phyloP scores from a whole-genome alignment of 2,113 vertebrate genomes.

The Trogon melanurus region DNA sequence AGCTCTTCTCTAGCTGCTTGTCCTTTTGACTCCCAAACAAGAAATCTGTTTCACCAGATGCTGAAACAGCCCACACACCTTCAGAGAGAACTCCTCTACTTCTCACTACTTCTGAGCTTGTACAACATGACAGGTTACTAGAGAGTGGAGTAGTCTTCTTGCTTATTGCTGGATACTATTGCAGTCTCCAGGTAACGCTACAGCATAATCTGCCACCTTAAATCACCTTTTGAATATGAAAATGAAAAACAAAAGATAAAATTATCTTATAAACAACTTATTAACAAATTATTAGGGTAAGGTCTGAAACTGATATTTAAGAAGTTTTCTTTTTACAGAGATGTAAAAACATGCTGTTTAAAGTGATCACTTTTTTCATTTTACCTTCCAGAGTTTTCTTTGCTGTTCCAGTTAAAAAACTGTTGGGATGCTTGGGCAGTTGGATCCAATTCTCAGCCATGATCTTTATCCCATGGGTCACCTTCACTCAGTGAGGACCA shows the following conservation, averaged over 20 bases:
- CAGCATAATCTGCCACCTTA: not conserved
- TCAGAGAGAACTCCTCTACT: not conserved
- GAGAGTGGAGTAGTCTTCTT: not conserved
- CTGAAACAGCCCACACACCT: not conserved
- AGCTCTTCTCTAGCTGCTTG: not conserved
- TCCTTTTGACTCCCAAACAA: not conserved
- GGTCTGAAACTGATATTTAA: not conserved
- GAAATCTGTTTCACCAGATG: not conserved
- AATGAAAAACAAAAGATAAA: not conserved
- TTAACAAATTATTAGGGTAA: not conserved
- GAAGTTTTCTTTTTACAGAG: not conserved
- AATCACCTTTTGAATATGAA: not conserved
- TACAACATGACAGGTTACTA: fast-evolving
- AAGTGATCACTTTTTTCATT: not conserved
- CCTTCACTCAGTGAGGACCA: not conserved
- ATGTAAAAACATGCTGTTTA: not conserved
- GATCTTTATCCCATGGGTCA: not conserved
- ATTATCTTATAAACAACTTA: not conserved
- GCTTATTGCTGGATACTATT: not conserved
- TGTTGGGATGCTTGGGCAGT: not conserved
- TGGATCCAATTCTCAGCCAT: not conserved
- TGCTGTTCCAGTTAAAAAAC: not conserved
- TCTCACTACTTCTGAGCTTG: not conserved
- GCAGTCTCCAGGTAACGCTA: not conserved
- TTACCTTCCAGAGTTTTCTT: not conserved